Percentiles rank a stretch among this genome's conserved stretches.
These are phyloP conservation scores for Radopholus similis DNA, from an alignment of 1,140 invertebrate species.

Conservation along the genomic window DNA sequence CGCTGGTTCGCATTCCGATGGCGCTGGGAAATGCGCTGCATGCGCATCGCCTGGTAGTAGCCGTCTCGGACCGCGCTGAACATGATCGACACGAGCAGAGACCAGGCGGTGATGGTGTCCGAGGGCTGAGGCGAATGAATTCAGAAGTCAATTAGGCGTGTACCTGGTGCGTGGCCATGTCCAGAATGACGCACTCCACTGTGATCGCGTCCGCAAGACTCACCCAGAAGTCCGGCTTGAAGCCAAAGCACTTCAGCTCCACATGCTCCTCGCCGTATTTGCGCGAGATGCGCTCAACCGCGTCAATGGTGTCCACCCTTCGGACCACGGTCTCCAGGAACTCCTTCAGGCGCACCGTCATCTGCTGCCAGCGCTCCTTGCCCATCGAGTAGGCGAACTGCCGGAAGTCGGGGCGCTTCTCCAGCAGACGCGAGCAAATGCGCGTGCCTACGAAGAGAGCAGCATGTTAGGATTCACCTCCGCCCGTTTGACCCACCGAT, in stretches of 20 bases:
- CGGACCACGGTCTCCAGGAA: constrained; percentile 51
- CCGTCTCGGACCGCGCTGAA: constrained; percentile 52
- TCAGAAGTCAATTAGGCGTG: neutral
- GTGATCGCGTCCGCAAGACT: constrained; percentile 54
- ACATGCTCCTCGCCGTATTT: constrained; percentile 54
- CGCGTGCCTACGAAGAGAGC: constrained; percentile 22
- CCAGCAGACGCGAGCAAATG: constrained; percentile 44
- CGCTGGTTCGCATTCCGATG: constrained; percentile 37
- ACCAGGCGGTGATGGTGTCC: constrained; percentile 55
- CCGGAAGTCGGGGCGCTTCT: constrained; percentile 51
- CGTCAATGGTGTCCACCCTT: constrained; percentile 50
- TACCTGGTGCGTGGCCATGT: constrained; percentile 53
- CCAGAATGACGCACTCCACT: constrained; percentile 51
- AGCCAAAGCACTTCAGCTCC: constrained; percentile 48
- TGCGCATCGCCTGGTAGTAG: constrained; percentile 49
- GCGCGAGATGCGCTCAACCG: constrained; percentile 36
- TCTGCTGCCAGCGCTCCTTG: constrained; percentile 45
- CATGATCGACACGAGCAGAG: constrained; percentile 52
- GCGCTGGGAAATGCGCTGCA: constrained; percentile 46
- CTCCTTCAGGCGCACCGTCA: constrained; percentile 45
- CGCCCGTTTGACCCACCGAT: constrained; percentile 37
- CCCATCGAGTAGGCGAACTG: constrained; percentile 45
- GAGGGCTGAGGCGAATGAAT: constrained; percentile 40
- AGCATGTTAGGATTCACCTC: constrained; percentile 10
- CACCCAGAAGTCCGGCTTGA: constrained; percentile 58